phyloP scores from a whole-genome alignment of 2,797 vertebrate species.

The Myioborus miniatus region DNA sequence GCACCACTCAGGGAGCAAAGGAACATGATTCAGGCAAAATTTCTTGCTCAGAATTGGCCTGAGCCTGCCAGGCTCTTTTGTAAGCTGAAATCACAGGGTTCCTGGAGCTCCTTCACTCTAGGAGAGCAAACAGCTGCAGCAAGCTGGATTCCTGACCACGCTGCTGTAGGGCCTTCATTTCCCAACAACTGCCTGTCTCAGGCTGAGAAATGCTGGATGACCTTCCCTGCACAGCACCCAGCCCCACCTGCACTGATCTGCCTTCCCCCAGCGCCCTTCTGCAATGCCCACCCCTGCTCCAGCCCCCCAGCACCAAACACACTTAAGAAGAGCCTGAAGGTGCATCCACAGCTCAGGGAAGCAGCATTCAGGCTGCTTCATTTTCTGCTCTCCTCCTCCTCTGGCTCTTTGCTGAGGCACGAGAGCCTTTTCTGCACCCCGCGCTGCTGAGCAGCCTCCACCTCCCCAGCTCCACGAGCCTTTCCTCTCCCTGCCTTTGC shows the following conservation, averaged over 20 bases:
- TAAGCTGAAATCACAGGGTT: neutral
- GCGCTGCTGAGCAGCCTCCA: neutral
- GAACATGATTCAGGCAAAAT: neutral
- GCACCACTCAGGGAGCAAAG: neutral
- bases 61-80: neutral
- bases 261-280: no score
- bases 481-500: neutral
- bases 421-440: neutral
- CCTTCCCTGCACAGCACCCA: neutral
- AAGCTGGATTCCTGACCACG: neutral
- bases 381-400: neutral
- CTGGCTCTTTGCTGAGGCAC: neutral
- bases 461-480: neutral
- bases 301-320: neutral
- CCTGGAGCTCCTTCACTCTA: neutral
- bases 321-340: neutral
- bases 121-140: slow-evolving; percentile 25
- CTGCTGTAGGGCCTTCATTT: neutral
- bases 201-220: neutral
- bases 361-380: neutral
- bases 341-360: neutral
- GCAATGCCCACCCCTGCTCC: neutral
- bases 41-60: neutral
- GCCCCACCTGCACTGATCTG: neutral
- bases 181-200: neutral